Conservation (phyloP, 2,888 invertebrate species). For the Xestia rhomboidea region DNA sequence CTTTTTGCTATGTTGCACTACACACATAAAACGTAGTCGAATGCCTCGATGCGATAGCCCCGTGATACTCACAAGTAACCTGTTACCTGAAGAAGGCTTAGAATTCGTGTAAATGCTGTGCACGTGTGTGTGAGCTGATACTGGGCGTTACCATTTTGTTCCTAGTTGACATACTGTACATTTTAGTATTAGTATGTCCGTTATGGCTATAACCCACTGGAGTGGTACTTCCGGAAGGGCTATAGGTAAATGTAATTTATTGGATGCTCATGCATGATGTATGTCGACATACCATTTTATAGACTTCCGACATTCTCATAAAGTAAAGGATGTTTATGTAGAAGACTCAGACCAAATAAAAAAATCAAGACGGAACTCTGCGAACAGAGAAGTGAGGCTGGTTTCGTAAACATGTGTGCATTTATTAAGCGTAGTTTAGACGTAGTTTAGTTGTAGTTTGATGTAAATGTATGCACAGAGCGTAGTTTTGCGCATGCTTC, state of each 20-base stretch:
- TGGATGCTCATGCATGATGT: slow-evolving; percentile 20
- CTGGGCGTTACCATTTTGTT: background rate
- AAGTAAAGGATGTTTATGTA: background rate
- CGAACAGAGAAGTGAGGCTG: too few relatives aligned
- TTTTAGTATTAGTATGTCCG: background rate
- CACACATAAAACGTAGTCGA: background rate
- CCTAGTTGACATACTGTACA: background rate
- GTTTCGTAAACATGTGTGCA: too few relatives aligned
- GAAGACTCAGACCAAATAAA: background rate
- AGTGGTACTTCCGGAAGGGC: slow-evolving; percentile 56
- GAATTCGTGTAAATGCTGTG: background rate
- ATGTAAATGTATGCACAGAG: too few relatives aligned
- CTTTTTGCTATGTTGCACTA: background rate
- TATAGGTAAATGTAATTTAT: slow-evolving; percentile 41
- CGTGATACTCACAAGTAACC: background rate
- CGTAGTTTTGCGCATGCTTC: too few relatives aligned
- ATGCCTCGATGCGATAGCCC: background rate
- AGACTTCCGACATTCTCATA: slow-evolving; percentile 25
- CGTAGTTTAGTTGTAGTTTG: too few relatives aligned
- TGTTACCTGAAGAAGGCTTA: background rate
- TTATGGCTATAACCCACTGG: slow-evolving; percentile 10
- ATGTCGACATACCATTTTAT: slow-evolving; percentile 19
- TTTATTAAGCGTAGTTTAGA: too few relatives aligned
- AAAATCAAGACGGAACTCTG: too few relatives aligned
- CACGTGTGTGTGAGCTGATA: background rate